Conservation (phyloP, 2,113 vertebrate genomes). For the Anarrhichthys ocellatus region DNA sequence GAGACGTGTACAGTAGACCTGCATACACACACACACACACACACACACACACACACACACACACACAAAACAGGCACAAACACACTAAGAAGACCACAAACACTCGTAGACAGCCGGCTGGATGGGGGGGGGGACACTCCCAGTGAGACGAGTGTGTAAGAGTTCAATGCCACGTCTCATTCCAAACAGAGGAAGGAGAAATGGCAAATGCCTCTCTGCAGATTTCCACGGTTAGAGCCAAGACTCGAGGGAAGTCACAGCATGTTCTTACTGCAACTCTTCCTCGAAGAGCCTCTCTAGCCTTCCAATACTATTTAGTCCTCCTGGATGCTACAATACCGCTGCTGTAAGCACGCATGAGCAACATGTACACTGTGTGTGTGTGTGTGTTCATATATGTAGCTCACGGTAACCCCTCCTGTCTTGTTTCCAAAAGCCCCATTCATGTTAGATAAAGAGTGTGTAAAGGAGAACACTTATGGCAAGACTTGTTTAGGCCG, state of each 20-base stretch:
- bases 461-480: constrained; percentile 23
- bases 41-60: constrained; percentile 20
- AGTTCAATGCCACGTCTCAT: constrained; percentile 83
- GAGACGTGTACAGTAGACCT: constrained; percentile 19
- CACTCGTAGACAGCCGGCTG: constrained; percentile 31
- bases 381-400: not conserved
- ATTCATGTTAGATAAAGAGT: constrained; percentile 5
- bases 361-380: not conserved
- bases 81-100: constrained; percentile 14
- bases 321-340: constrained; percentile 1
- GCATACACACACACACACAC: constrained; percentile 20
- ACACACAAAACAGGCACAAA: constrained; percentile 23
- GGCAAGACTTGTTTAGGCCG: constrained; percentile 12
- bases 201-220: constrained; percentile 66
- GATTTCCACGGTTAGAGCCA: constrained; percentile 64
- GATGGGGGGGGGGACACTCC: not conserved
- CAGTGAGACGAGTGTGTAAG: constrained; percentile 77
- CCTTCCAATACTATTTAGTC: constrained; percentile 11
- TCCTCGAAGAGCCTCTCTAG: constrained; percentile 44
- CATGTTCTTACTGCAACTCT: constrained; percentile 67
- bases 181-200: constrained; percentile 73
- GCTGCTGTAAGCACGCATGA: constrained; percentile 25
- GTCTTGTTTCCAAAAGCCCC: constrained; percentile 17
- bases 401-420: constrained; percentile 19
- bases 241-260: constrained; percentile 79